Evolutionary conservation across 2,797 vertebrate genomes (phyloP), one percentile per base, ranked within the genome.

Genomic region (Esox lucius): DNA sequence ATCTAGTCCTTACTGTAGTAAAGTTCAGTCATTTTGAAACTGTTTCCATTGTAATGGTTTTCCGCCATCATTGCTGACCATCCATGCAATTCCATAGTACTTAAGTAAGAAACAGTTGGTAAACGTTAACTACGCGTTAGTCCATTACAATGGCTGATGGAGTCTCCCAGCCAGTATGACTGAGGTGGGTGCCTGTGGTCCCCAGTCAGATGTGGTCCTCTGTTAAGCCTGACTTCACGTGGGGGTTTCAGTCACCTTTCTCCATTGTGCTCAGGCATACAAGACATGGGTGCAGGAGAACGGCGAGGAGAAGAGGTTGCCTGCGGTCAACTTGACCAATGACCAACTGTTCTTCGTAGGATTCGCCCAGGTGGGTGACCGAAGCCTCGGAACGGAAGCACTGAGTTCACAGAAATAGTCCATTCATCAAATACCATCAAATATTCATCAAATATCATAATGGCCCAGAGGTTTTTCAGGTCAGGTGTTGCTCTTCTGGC

Each of bases 321-420:
- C 98, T 0, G 97, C 96, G 0, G 93, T 99, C 78, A 96, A 94
- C 72, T 94, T 99, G 80, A 98, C 96, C 76, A 98, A 96, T 72
- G 95, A 98, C 83, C 98, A 99, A 88, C 96, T 99, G 66, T 99
- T 99, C 93, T 99, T 99, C 1, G 95, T 99, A 72, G 97, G 97
- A 73, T 99, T 99, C 59, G 97, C 98, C 2, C 98, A 99, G 96
- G 97, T 98, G 91, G 68, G 49, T 22, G 0, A 0, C 5, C 26
- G 19, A 53, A 56, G 3, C 22, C 19, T 59, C 53, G 1, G 9
- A 19, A 59, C 2, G 22, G 2, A 15, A 46, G 12, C 19, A 26
- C 31, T 65, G 5, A n/a, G 8, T 53, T 59, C 8, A 11, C 53
- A 31, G 6, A 65, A 8, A 65, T 3, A 16, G 28, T 65, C 31